These are phyloP conservation scores for Anguilla megastoma DNA, from an alignment of 2,797 vertebrate species.

Conservation along the genomic window DNA sequence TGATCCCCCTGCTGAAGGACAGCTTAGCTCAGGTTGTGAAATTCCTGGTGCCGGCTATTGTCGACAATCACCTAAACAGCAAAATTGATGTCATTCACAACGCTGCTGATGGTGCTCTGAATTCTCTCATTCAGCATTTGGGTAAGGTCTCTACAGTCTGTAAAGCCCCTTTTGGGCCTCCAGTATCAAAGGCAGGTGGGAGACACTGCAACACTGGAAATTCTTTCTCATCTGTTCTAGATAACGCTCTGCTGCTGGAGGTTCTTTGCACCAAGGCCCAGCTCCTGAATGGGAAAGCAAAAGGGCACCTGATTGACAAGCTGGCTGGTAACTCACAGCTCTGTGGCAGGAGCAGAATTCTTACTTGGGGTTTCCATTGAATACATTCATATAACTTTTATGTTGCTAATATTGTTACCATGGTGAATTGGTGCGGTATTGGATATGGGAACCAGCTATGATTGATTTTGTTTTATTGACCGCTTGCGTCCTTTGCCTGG, in stretches of 20 bases:
- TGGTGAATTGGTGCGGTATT: background rate
- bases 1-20: slow-evolving; percentile 80
- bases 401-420: background rate
- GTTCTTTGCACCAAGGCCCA: slow-evolving; percentile 92
- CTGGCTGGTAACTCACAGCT: slow-evolving; percentile 79
- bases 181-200: background rate
- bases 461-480: background rate
- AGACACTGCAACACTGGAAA: background rate
- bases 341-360: background rate
- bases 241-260: slow-evolving; percentile 86
- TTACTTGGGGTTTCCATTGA: background rate
- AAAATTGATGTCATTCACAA: slow-evolving; percentile 85
- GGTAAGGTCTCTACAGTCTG: slow-evolving; percentile 65
- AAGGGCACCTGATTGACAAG: slow-evolving; percentile 88
- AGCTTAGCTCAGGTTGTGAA: slow-evolving; percentile 84
- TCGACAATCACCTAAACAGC: slow-evolving; percentile 97
- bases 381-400: background rate
- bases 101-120: slow-evolving; percentile 81
- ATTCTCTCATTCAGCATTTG: slow-evolving; percentile 81
- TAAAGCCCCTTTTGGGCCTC: background rate
- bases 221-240: slow-evolving; percentile 60
- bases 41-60: slow-evolving; percentile 86
- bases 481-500: background rate
- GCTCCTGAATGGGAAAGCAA: slow-evolving; percentile 89
- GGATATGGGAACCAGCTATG: background rate